Conservation (phyloP, 2,797 vertebrate genomes). For the Buphagus erythrorhynchus region DNA sequence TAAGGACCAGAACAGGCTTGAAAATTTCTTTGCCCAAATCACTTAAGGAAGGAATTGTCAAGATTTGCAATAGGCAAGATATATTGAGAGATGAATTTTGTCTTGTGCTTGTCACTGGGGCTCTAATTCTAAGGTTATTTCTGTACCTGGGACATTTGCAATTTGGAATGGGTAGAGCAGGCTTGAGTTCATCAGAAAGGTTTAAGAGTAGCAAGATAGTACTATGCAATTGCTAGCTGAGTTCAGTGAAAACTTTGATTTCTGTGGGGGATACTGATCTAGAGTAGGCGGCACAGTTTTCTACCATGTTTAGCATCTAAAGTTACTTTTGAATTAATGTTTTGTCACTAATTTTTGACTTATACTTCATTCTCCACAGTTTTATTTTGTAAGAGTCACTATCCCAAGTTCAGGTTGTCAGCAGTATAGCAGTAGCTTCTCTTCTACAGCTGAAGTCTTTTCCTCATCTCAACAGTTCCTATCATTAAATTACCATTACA, state of each 20-base stretch:
- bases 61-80: not conserved
- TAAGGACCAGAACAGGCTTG: not conserved
- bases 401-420: not conserved
- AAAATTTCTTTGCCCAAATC: not conserved
- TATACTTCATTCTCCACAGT: not conserved
- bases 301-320: not conserved
- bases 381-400: not conserved
- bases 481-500: not conserved
- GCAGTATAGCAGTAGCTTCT: not conserved
- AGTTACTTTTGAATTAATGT: not conserved
- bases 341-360: not conserved
- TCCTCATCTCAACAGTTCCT: not conserved
- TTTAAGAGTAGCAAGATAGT: not conserved
- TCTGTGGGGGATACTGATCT: fast-evolving
- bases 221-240: not conserved
- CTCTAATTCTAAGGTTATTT: not conserved
- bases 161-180: not conserved
- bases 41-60: not conserved
- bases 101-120: not conserved
- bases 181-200: not conserved
- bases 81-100: not conserved
- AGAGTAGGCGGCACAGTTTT: not conserved
- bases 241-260: not conserved
- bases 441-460: not conserved
- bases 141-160: not conserved